Conservation (phyloP, 92 coral and sea anemone genomes). For the Zoanthus gigantus region DNA sequence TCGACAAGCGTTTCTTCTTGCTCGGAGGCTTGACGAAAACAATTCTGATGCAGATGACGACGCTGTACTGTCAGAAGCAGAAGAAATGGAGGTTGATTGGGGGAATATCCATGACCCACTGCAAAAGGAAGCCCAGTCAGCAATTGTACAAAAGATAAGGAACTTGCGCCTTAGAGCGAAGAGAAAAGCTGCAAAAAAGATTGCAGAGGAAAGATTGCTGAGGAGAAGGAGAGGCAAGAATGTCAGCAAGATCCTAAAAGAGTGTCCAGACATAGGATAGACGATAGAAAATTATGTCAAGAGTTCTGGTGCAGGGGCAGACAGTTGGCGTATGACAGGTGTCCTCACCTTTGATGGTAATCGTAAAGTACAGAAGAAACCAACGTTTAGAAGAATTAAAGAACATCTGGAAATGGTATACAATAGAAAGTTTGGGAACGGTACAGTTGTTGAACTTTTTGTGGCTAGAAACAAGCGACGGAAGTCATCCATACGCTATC, state of each 20-base stretch:
- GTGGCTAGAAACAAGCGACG: slow-evolving; percentile 50
- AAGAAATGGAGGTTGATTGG: slow-evolving; percentile 58
- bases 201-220: slow-evolving; percentile 49
- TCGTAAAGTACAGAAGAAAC: slow-evolving; percentile 65
- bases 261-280: slow-evolving; percentile 63
- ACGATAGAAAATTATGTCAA: slow-evolving; percentile 62
- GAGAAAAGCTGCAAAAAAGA: slow-evolving; percentile 32
- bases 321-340: slow-evolving; percentile 72
- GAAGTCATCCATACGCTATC: slow-evolving; percentile 59
- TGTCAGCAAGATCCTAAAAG: slow-evolving; percentile 51
- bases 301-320: slow-evolving; percentile 69
- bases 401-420: slow-evolving; percentile 59
- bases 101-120: slow-evolving; percentile 24
- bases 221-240: slow-evolving; percentile 60
- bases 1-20: slow-evolving; percentile 62
- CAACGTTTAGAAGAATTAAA: slow-evolving; percentile 69
- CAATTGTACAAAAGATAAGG: slow-evolving; percentile 42
- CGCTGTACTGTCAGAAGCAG: slow-evolving; percentile 38
- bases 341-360: slow-evolving; percentile 75
- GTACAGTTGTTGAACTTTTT: slow-evolving; percentile 63
- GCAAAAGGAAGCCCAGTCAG: slow-evolving; percentile 20
- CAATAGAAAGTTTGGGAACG: slow-evolving; percentile 56
- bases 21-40: slow-evolving; percentile 43
- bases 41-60: slow-evolving; percentile 26
- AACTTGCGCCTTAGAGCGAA: slow-evolving; percentile 24